Evolutionary conservation across 2,888 invertebrate genomes (phyloP), one percentile per base, ranked within the genome.

Genomic region (Rhodophaea formosa): DNA sequence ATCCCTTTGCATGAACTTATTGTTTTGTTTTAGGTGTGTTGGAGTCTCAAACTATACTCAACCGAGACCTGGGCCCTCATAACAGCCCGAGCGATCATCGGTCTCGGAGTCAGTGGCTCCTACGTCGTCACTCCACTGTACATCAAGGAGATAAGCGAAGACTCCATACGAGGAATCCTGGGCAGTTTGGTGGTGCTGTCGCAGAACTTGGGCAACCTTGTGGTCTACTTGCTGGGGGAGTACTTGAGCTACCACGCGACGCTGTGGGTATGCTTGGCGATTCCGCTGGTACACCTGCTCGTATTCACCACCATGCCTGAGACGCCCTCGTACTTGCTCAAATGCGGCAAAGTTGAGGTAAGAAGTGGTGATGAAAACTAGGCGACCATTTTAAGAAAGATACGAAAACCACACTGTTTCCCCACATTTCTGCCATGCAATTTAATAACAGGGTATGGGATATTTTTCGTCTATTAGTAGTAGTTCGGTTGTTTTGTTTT

Each of bases 101-200:
- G 91, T 0, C 66, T 90, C 0, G 89, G 90, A 0, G 86, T 88
- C 0, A 84, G 85, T 32, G 90, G 91, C 0, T 82, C 84, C 15
- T 91, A 89, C 62, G 89, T 91, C 0, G 91, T 91, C 55, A 88
- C 89, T 0, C 91, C 91, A 0, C 65, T 91, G 0, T 91, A 91
- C 70, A 87, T 91, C 59, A 91, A 91, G 59, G 91, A 91, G 60
- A 90, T 88, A 56, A 88, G 90, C 64, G 89, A 91, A 51, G 89
- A 90, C 59, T 79, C 83, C 7, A 84, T 91, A 52, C 70, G 91
- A 55, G 91, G 91, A 0, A 86, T 81, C 0, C 67, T 90, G 6
- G 91, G 90, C 0, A 88, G 84, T 58, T 65, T 90, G 23, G 90
- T 91, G 15, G 81, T 90, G 0, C 67, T 90, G 1, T 86, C 88